Base-by-base conservation (phyloP, 1,140 invertebrate species). In the Luehdorfia chinensis region DNA sequence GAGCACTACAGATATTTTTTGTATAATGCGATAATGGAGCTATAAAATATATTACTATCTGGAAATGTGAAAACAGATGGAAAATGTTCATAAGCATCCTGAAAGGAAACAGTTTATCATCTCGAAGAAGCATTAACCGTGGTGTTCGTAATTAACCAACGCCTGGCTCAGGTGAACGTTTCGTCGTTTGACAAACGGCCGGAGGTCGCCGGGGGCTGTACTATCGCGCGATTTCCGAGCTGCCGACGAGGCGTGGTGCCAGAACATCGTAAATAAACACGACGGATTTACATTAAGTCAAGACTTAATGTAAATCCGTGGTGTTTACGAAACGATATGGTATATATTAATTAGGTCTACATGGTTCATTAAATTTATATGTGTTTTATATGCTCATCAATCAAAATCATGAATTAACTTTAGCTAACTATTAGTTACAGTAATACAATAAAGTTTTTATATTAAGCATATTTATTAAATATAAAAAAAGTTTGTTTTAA, bases 31-130 rank as follows among this genome's bases (percentile, higher is more conserved):
- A n/a, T n/a, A n/a, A n/a, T n/a, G n/a, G n/a, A n/a, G n/a, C n/a
- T n/a, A 12, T 16, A 30, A 43, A 43, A 15, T 43, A 43, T 18
- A 16, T 43, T 43, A 11, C n/a, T 14, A 43, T 6, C 23, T 13
- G 14, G 14, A 32, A 58, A 53, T 55, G 41, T 50, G 51, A 54
- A 54, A 43, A 27, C 21, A 41, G 25, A 27, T 55, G 53, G n/a
- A 66, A 59, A 66, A 66, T 65, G 57, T 55, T 60, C 58, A 39
- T 32, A 44, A 31, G 53, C 33, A 32, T 59, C 50, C 50, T 48
- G 18, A 60, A 55, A 74, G 79, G 79, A 84, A 84, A 53, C 67
- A 61, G 60, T 84, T 60, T 66, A 81, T 84, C 75, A 81, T 62
- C 59, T 64, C 52, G 57, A 61, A 65, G 53, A 58, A 61, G 52